Evolutionary conservation across 2,113 vertebrate genomes (phyloP).

Genomic region (Gobio gobio): DNA sequence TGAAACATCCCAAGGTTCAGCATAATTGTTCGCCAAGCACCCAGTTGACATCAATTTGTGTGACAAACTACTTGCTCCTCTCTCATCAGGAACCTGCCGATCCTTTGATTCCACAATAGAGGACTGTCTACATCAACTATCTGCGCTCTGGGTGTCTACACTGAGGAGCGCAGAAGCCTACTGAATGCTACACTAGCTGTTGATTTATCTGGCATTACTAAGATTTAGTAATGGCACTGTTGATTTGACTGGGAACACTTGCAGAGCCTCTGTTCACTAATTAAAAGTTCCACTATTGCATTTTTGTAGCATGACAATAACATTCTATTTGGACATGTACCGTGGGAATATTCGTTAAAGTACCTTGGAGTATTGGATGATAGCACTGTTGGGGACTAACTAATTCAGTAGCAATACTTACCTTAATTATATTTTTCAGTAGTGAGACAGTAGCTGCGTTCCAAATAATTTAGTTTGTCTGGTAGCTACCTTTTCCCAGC

Average conservation of each 20-base stretch:
- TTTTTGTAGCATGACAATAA: neutral
- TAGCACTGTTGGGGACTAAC: no score
- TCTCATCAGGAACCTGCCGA: conserved; percentile 37
- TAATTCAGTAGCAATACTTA: neutral
- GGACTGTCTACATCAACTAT: conserved; percentile 27
- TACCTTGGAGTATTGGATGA: no score
- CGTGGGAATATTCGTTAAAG: no score
- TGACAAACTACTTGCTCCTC: conserved; percentile 19
- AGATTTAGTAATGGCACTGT: conserved; percentile 25
- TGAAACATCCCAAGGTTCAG: conserved; percentile 24
- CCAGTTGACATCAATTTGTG: conserved; percentile 47
- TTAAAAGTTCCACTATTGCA: neutral
- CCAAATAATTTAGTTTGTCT: neutral
- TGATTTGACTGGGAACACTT: conserved; percentile 9
- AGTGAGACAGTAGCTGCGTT: neutral
- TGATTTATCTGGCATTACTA: conserved; percentile 13
- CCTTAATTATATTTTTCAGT: neutral
- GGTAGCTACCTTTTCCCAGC: neutral
- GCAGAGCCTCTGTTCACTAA: neutral
- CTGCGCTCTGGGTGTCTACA: conserved; percentile 8
- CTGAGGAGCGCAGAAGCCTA: neutral
- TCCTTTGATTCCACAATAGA: conserved; percentile 42
- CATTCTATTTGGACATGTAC: no score
- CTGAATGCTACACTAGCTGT: conserved; percentile 5
- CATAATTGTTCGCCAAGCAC: conserved; percentile 38